Base-by-base conservation (phyloP, 2,797 vertebrate species). In the Chloroceryle inda region DNA sequence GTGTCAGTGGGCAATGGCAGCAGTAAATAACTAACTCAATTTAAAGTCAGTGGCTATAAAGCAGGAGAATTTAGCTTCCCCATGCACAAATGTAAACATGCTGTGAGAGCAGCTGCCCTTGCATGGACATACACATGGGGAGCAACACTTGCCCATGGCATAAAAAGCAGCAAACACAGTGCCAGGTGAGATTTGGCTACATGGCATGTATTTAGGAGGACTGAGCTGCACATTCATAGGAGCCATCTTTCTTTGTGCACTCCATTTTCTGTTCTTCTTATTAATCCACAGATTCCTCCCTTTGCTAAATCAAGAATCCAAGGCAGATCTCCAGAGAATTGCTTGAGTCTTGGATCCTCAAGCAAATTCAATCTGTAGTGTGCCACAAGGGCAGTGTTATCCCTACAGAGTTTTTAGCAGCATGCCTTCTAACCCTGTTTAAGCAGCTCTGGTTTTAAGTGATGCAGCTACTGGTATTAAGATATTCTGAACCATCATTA, bases 401-500 rank as follows among this genome's bases (percentile, higher is more conserved):
- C 42, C 90, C 81, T 53, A 61, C 40, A 69, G 75, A 76, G 50
- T 2, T 86, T 94, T 94, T 69, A 71, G 66, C 69, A 87, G 44
- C 44, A 29, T 86, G 89, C 56, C 33, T 90, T 76, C 80, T 86
- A 86, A 82, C 91, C 63, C 49, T 67, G 12, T 71, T 56, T 27
- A 81, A 90, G 76, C 88, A 91, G 89, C 50, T 89, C 80, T 68
- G 24, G 0, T 86, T 94, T 76, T 61, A 76, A 89, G 79, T 45
- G 80, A 81, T 82, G 58, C 89, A 92, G 77, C 40, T 84, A 20
- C 44, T 38, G 62, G 33, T 61, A 63, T 88, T 96, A 94, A 87
- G 92, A 86, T 94, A 95, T 95, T 97, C 94, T 76, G 67, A 93
- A 90, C 53, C 91, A 93, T 96, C 91, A 94, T 96, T 96, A 96